Base-by-base conservation (phyloP, 2,797 vertebrate genomes). In the Mionectes olivaceus region DNA sequence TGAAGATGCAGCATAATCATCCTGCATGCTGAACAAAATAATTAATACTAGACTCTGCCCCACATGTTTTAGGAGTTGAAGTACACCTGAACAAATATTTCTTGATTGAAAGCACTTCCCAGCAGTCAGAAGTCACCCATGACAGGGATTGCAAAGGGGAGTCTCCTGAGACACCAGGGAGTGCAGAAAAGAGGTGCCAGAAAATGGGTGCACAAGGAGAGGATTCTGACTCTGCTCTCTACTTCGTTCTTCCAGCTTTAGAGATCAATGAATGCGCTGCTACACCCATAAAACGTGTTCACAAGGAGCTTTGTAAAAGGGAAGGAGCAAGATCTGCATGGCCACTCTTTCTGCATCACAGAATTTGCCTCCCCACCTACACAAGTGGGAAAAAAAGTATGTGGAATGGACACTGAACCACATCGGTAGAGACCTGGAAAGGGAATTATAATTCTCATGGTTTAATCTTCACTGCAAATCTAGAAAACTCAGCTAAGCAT, bases 1-100 rank as follows among this genome's bases (percentile, higher is more conserved):
- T 91, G 82, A 78, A 95, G 61, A 92, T 64, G 35, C 41, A 64
- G 30, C 7, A 61, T 10, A 63, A 93, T 33, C 28, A 73, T 9
- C 37, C 33, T 52, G 24, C 21, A 13, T 46, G 79, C 52, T 2
- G 39, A 85, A 78, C 39, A 32, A 71, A 61, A 28, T 18, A 37
- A 71, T 61, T 52, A 59, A 65, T 8, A 44, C 10, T 6, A 53
- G 30, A 47, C 25, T 44, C 55, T 55, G 44, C 7, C 19, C 30
- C 2, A 0, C 12, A 18, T 37, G 74, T 25, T 85, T 68, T 12
- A 56, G 25, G 32, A 78, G n/a, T 46, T 44, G 23, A 61, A 44
- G 32, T 55, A 37, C 57, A 50, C 11, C 23, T 53, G 47, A 50
- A 44, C 15, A 68, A 61, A 17, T 53, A 73, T 13, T 83, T 28